Conservation (phyloP, 2,888 invertebrate genomes). For the Asteroscopus sphinx region DNA sequence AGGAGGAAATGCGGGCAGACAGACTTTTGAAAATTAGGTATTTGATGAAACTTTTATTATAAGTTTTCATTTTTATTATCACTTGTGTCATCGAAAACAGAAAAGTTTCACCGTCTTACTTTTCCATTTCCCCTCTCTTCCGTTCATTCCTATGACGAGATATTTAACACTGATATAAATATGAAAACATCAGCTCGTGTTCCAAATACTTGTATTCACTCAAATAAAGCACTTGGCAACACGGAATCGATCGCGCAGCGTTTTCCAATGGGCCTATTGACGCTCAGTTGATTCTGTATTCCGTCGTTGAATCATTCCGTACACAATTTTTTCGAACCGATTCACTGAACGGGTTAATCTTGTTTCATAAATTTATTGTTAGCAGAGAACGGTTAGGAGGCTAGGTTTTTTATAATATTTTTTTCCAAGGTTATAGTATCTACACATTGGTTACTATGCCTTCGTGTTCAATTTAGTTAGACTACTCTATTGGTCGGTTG, state of each 20-base stretch:
- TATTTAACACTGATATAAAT: background rate
- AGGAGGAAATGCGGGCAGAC: too few relatives aligned
- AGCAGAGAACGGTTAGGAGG: conserved; percentile 27
- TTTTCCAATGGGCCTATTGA: conserved; percentile 30
- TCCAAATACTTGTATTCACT: conserved; percentile 6
- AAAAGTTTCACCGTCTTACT: background rate
- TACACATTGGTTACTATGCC: conserved; percentile 12
- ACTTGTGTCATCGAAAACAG: too few relatives aligned
- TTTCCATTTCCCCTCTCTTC: background rate
- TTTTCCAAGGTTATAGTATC: too few relatives aligned
- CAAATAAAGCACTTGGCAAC: conserved; percentile 11
- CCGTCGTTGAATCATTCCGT: conserved; percentile 24
- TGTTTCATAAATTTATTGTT: conserved; percentile 50
- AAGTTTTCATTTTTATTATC: too few relatives aligned
- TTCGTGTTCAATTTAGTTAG: conserved; percentile 39
- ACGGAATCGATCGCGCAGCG: conserved; percentile 21
- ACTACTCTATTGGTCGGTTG: background rate
- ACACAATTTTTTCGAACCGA: conserved; percentile 33
- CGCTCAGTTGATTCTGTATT: conserved; percentile 43
- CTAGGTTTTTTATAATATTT: too few relatives aligned
- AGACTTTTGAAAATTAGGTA: too few relatives aligned
- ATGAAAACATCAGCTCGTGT: background rate
- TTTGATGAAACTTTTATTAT: too few relatives aligned
- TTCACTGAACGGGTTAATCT: conserved; percentile 53
- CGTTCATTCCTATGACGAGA: background rate